These are phyloP conservation scores for Frieseomelitta varia DNA, from an alignment of 1,140 invertebrate species.

Conservation along the genomic window DNA sequence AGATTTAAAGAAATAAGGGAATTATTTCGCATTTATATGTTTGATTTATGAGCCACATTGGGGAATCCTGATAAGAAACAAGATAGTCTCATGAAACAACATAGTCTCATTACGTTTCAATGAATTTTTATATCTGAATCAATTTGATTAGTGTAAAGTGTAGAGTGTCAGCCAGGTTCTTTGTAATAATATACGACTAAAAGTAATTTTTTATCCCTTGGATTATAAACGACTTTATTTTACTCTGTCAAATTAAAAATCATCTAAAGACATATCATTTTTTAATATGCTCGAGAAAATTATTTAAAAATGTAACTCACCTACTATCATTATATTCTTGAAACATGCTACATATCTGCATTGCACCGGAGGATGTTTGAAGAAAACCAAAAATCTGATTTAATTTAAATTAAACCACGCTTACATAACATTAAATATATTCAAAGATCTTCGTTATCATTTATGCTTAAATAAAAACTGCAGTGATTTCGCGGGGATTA, in stretches of 20 bases:
- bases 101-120: not conserved
- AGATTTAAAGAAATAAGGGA: too few species aligned
- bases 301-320: too few species aligned
- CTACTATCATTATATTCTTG: not conserved
- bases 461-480: not conserved
- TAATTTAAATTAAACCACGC: not conserved
- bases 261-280: too few species aligned
- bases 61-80: not conserved
- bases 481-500: not conserved
- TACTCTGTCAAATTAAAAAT: not conserved
- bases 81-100: not conserved
- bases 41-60: not conserved
- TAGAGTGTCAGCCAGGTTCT: too few species aligned
- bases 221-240: not conserved
- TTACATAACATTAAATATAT: not conserved
- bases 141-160: not conserved
- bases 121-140: not conserved
- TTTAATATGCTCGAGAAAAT: too few species aligned
- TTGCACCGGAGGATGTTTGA: not conserved
- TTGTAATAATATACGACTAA: not conserved
- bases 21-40: not conserved
- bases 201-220: too few species aligned
- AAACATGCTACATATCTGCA: not conserved
- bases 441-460: not conserved
- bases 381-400: not conserved